Evolutionary conservation across 2,888 invertebrate species (phyloP).

Genomic region (Synergus gifuensis): DNA sequence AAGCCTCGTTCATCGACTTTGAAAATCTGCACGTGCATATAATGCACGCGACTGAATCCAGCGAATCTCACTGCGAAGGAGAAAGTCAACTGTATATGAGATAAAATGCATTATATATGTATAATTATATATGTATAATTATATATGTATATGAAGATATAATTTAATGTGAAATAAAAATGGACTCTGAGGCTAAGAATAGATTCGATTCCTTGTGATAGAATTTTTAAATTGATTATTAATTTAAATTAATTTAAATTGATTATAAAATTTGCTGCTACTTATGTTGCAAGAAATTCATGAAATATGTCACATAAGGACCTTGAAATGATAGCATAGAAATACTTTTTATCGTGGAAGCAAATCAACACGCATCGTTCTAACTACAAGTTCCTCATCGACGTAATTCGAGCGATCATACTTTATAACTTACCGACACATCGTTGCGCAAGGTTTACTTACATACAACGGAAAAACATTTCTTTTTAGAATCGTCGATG

Average conservation of each 20-base stretch:
- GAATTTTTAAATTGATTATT: too few species aligned
- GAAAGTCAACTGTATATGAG: constrained; percentile 1
- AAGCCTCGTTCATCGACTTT: constrained; percentile 17
- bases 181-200: too few species aligned
- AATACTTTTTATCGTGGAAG: constrained; percentile 4
- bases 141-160: neutral
- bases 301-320: neutral
- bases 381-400: neutral
- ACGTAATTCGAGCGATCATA: constrained; percentile 8
- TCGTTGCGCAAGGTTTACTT: neutral
- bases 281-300: neutral
- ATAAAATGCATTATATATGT: constrained; percentile 13
- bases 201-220: too few species aligned
- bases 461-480: neutral
- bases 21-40: constrained; percentile 15
- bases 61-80: constrained; percentile 8
- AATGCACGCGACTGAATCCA: constrained; percentile 4
- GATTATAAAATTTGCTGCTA: neutral
- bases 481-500: constrained; percentile 16
- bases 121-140: neutral
- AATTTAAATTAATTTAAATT: neutral
- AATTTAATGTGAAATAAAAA: too few species aligned
- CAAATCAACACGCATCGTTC: neutral
- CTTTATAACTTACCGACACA: constrained; percentile 8
- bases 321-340: neutral